Evolutionary conservation across 2,888 invertebrate genomes (phyloP).

Genomic region (Portevinia maculata): DNA sequence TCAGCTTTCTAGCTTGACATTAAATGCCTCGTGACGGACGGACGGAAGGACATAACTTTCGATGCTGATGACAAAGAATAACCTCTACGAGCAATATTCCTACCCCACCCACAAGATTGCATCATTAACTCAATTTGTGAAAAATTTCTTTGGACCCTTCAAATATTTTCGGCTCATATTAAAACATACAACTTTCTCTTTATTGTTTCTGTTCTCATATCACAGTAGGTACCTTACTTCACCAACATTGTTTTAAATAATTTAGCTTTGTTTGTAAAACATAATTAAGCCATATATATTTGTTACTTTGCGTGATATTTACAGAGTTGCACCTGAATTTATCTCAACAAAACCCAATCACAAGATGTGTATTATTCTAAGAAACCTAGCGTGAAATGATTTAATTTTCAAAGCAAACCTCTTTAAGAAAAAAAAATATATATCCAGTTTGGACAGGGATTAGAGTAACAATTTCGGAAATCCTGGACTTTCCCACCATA

Average conservation of each 20-base stretch:
- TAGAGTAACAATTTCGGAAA: constrained; percentile 39
- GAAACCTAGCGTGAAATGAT: constrained; percentile 42
- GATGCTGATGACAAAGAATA: no score
- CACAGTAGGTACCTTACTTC: no score
- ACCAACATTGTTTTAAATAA: constrained; percentile 10
- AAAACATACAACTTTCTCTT: no score
- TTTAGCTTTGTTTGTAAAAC: constrained; percentile 9
- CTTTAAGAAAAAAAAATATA: constrained; percentile 49
- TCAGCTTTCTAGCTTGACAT: no score
- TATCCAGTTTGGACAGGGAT: constrained; percentile 27
- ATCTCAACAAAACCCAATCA: constrained; percentile 17
- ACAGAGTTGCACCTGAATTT: constrained; percentile 48
- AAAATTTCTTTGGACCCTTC: no score
- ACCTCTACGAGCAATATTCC: no score
- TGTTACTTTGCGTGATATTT: constrained; percentile 21
- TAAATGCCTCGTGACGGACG: no score
- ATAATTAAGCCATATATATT: constrained; percentile 32
- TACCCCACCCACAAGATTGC: no score
- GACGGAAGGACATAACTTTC: no score
- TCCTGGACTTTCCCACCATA: constrained; percentile 66
- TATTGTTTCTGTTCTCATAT: no score
- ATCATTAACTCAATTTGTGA: no score
- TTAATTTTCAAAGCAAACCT: constrained; percentile 56
- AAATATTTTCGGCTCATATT: no score
- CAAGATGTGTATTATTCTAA: constrained; percentile 36